These are phyloP conservation scores for Sparidentex hasta DNA, from an alignment of 2,797 vertebrate genomes.

Conservation along the genomic window DNA sequence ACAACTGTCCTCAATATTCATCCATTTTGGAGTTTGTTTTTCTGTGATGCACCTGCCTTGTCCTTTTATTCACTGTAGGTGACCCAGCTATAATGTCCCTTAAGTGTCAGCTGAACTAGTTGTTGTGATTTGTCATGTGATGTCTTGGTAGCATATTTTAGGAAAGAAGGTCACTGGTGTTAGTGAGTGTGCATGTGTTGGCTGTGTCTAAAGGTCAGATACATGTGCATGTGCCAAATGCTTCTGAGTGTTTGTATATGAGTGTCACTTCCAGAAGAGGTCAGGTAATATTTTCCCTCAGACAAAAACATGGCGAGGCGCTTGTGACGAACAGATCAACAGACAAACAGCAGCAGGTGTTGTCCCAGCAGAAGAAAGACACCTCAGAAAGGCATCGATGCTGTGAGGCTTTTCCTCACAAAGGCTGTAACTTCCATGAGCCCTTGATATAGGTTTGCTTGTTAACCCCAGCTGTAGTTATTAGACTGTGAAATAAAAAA, in stretches of 20 bases:
- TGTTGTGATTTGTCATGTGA: too few species aligned
- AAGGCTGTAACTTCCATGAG: too few species aligned
- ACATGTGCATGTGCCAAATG: constrained; percentile 25
- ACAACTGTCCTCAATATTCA: too few species aligned
- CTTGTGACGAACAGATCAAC: background rate
- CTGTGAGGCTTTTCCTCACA: background rate
- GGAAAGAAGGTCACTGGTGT: background rate
- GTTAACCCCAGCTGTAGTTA: background rate
- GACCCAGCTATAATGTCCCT: too few species aligned
- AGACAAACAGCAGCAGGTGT: constrained; percentile 27
- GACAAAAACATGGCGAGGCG: background rate
- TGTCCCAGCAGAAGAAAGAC: background rate
- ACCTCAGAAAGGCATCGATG: background rate
- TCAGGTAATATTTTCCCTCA: constrained; percentile 21
- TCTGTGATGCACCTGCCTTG: too few species aligned
- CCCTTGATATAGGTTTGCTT: background rate
- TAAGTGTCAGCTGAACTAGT: too few species aligned
- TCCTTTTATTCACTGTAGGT: too few species aligned
- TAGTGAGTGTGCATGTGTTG: background rate
- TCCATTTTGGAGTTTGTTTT: too few species aligned
- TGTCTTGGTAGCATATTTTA: background rate
- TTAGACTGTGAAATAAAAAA: background rate
- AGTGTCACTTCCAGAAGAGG: constrained; percentile 16
- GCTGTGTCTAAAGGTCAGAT: constrained; percentile 32
- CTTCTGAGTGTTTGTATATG: background rate